Base-by-base conservation (phyloP, 2,797 vertebrate genomes). In the Acanthornis magna region DNA sequence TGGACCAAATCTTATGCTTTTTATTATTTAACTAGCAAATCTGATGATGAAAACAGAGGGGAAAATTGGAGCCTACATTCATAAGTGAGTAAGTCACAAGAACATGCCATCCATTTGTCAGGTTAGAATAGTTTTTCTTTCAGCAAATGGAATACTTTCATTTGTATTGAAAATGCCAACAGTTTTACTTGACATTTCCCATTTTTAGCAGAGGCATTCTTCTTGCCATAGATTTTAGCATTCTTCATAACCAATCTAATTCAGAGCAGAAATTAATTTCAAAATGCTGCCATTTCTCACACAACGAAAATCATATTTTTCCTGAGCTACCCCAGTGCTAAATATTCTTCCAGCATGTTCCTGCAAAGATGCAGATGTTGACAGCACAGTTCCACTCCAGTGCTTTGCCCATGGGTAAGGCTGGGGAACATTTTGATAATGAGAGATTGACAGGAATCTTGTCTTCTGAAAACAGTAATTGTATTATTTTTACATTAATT, bases 111-210 rank as follows among this genome's bases (percentile, higher is more conserved):
- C 10, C 7, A 53, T 87, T 77, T 77, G 8, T 61, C 45, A 79
- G 38, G 32, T 65, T 71, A 40, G 79, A 89, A 77, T 21, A 47
- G 18, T 95, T 80, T 93, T 89, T 92, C 68, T 74, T 92, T 85
- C 71, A 77, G 40, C 34, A 80, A 88, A 87, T 32, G 8, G 25
- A 63, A 76, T 67, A 25, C 16, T 54, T 88, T 55, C 5, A 71
- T 81, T 90, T 89, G 27, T 74, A 65, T 61, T 87, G 65, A 81
- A 95, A 93, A 91, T 75, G 70, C 5, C 42, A 67, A 22, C 9
- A 45, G 50, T 78, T 92, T 83, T 45, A 75, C n/a, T 32, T 77
- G 62, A 5, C 62, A 83, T 93, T 91, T 93, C 47, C 36, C 7
- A 27, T 83, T 89, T 93, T 91, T 66, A 88, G 57, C 23, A 54